phyloP scores from a whole-genome alignment of 2,888 invertebrate genomes.

The Trisateles emortualis region DNA sequence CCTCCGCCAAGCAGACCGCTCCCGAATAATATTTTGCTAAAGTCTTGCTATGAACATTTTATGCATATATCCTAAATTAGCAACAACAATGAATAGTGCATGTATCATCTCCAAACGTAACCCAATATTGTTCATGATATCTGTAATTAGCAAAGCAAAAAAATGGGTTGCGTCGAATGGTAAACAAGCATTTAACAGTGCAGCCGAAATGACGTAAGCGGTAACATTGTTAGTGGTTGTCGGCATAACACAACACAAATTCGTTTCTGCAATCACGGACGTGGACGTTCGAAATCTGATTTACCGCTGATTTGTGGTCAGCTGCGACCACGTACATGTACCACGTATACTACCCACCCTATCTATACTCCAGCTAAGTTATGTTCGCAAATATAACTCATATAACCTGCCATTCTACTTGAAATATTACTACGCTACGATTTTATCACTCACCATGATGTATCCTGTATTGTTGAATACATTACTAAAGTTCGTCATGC shows the following conservation, averaged over 20 bases:
- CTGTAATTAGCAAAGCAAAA: neutral
- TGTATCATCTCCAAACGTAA: too few relatives aligned
- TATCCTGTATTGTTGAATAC: slow-evolving; percentile 41
- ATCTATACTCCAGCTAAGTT: slow-evolving; percentile 27
- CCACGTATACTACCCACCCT: slow-evolving; percentile 22
- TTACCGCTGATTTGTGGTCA: slow-evolving; percentile 83
- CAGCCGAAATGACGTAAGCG: slow-evolving; percentile 48
- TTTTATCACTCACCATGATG: slow-evolving; percentile 40
- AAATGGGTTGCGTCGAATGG: slow-evolving; percentile 2
- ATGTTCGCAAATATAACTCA: slow-evolving; percentile 37
- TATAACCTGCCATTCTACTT: slow-evolving; percentile 33
- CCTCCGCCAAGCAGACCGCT: too few relatives aligned
- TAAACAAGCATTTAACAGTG: slow-evolving; percentile 34
- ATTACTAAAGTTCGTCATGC: slow-evolving; percentile 30
- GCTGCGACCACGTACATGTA: slow-evolving; percentile 48
- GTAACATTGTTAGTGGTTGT: slow-evolving; percentile 65
- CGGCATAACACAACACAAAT: slow-evolving; percentile 64
- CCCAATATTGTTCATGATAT: too few relatives aligned
- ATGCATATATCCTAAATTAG: too few relatives aligned
- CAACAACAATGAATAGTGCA: too few relatives aligned
- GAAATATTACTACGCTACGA: slow-evolving; percentile 34
- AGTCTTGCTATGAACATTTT: too few relatives aligned
- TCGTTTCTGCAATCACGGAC: slow-evolving; percentile 79
- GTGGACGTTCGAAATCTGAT: slow-evolving; percentile 80
- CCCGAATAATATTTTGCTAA: too few relatives aligned